Conservation (phyloP, 2,113 vertebrate genomes). For the Misgurnus anguillicaudatus region DNA sequence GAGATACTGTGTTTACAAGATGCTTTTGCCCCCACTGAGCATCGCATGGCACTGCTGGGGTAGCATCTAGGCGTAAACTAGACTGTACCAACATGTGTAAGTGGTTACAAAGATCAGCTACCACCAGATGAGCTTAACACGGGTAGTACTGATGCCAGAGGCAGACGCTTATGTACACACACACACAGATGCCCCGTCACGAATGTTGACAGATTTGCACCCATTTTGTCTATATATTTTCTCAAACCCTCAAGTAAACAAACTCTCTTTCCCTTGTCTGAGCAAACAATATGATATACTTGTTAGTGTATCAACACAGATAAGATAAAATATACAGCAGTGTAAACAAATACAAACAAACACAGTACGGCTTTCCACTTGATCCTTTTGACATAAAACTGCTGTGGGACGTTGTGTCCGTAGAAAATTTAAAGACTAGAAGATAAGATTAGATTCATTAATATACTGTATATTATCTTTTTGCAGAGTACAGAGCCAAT, state of each 20-base stretch:
- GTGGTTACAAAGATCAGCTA: slow-evolving; percentile 55
- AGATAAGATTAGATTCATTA: slow-evolving; percentile 14
- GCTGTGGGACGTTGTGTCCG: slow-evolving; percentile 14
- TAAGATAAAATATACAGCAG: slow-evolving; percentile 6
- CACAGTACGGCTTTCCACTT: slow-evolving; percentile 37
- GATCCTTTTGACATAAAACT: slow-evolving; percentile 6
- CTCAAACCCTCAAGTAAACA: slow-evolving; percentile 13
- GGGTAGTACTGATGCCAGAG: slow-evolving; percentile 43
- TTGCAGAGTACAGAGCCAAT: background rate
- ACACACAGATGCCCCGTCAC: slow-evolving; percentile 19
- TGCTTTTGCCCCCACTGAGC: slow-evolving; percentile 40
- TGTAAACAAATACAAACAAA: slow-evolving; percentile 44
- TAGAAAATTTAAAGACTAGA: background rate
- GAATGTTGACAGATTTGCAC: slow-evolving; percentile 17
- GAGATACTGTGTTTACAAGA: slow-evolving; percentile 46
- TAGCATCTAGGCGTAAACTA: slow-evolving; percentile 33
- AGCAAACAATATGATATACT: slow-evolving; percentile 22
- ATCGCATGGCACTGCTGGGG: slow-evolving; percentile 44
- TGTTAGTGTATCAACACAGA: slow-evolving; percentile 27
- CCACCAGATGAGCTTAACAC: slow-evolving; percentile 53
- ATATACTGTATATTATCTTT: background rate
- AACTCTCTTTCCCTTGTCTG: slow-evolving; percentile 35
- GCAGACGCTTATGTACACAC: slow-evolving; percentile 36
- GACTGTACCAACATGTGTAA: slow-evolving; percentile 51
- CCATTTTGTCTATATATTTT: slow-evolving; percentile 3